Evolutionary conservation across 1,140 invertebrate genomes (phyloP).

Genomic region (Megalopta genalis): DNA sequence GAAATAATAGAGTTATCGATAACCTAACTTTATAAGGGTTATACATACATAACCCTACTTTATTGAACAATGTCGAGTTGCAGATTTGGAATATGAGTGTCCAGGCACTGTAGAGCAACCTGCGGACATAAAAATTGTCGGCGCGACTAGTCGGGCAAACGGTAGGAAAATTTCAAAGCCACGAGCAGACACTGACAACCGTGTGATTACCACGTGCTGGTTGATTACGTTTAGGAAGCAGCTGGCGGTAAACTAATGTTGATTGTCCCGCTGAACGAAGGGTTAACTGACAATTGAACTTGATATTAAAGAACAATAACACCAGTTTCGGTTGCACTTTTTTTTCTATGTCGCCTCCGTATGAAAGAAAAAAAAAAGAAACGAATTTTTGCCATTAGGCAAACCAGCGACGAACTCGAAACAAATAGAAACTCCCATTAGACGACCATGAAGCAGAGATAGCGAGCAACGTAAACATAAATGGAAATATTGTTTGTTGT

Average conservation of each 20-base stretch:
- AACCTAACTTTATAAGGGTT: too few species aligned
- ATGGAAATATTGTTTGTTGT: not conserved
- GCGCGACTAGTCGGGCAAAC: not conserved
- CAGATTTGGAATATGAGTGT: too few species aligned
- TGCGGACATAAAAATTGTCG: not conserved
- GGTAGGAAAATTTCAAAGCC: constrained; percentile 20
- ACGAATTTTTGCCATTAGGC: not conserved
- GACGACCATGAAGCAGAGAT: not conserved
- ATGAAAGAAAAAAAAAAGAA: not conserved
- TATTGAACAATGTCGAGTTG: too few species aligned
- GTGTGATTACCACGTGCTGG: constrained; percentile 57
- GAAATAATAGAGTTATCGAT: too few species aligned
- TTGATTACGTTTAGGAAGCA: constrained; percentile 54
- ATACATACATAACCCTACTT: too few species aligned
- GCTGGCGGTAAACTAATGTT: constrained; percentile 63
- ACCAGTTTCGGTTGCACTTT: constrained; percentile 16
- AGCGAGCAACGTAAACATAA: not conserved
- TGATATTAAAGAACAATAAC: constrained; percentile 41
- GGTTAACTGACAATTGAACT: constrained; percentile 73
- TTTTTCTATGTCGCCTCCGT: constrained; percentile 12
- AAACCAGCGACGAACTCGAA: not conserved
- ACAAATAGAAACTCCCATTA: too few species aligned
- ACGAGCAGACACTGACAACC: constrained; percentile 20
- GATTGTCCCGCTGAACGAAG: constrained; percentile 58
- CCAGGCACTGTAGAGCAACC: not conserved